Evolutionary conservation across 2,797 vertebrate species (phyloP), one percentile per base, ranked within the genome.

Genomic region (Odontamblyopus lacepedii): DNA sequence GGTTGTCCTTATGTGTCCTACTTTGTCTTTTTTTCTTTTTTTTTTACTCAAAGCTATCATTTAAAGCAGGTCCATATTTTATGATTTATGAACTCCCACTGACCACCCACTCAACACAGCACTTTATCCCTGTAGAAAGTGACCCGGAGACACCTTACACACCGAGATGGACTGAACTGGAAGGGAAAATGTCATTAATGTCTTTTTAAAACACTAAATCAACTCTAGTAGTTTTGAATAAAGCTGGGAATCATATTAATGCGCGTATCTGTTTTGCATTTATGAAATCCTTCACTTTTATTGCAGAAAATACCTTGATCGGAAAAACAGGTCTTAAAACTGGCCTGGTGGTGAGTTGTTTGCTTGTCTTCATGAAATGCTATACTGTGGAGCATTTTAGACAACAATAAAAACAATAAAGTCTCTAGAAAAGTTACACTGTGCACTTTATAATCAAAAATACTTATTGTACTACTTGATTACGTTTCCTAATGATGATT

Each of bases 31-130:
- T 55, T 23, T 23, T 23, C 23, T 23, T 23, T 23, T 23, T 23
- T 71, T 70, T 65, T 27, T 27, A 64, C 68, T n/a, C 65, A 57
- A 55, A 0, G 1, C 63, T 30, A 69, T 69, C 70, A 67, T 67
- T 84, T 75, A 69, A 72, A 83, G 44, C 70, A 44, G 73, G 59
- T 78, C 76, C 65, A 75, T 82, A 35, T 82, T 35, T 74, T 77
- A 67, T 76, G 77, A 83, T 84, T 85, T 74, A 62, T 26, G 30
- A 51, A 65, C 63, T 71, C 73, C 67, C 2, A 30, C 74, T 78
- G 77, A 78, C 73, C 48, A 30, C 56, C 72, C 61, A 55, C 74
- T 84, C 53, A 53, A 18, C 73, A 65, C 78, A 35, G 67, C 19
- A 68, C 55, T 68, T 65, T 15, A 70, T 76, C 63, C 60, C 70